Evolutionary conservation across 2,113 vertebrate genomes (phyloP).

Genomic region (Muscicapa adusta): DNA sequence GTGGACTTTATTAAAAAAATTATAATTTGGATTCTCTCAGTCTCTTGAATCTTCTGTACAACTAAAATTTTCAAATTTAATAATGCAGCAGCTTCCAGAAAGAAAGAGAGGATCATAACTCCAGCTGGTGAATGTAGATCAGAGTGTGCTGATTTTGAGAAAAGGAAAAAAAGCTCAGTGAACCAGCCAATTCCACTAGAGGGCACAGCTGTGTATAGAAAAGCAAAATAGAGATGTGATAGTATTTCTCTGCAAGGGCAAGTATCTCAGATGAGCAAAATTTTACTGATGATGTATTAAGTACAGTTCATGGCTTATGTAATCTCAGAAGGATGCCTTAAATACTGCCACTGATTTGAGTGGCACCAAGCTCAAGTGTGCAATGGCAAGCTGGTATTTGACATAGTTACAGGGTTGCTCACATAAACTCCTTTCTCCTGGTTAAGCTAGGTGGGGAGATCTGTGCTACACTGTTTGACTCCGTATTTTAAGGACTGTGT

Average conservation of each 20-base stretch:
- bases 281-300: background rate
- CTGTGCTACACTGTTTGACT: background rate
- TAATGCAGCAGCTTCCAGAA: background rate
- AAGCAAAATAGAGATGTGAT: background rate
- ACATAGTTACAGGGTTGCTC: background rate
- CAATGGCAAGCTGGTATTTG: background rate
- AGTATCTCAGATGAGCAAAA: background rate
- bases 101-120: background rate
- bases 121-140: background rate
- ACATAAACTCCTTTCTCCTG: background rate
- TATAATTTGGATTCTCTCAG: background rate
- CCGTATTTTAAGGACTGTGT: background rate
- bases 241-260: background rate
- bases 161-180: background rate
- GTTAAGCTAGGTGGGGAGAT: background rate
- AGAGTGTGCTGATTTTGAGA: background rate
- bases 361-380: background rate
- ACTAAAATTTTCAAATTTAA: background rate
- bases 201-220: conserved; percentile 44
- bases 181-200: conserved; percentile 27
- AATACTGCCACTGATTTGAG: background rate
- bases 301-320: background rate
- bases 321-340: background rate
- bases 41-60: background rate
- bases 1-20: background rate